Evolutionary conservation across 2,888 invertebrate genomes (phyloP).

Genomic region (Pyrrhosoma nymphula): DNA sequence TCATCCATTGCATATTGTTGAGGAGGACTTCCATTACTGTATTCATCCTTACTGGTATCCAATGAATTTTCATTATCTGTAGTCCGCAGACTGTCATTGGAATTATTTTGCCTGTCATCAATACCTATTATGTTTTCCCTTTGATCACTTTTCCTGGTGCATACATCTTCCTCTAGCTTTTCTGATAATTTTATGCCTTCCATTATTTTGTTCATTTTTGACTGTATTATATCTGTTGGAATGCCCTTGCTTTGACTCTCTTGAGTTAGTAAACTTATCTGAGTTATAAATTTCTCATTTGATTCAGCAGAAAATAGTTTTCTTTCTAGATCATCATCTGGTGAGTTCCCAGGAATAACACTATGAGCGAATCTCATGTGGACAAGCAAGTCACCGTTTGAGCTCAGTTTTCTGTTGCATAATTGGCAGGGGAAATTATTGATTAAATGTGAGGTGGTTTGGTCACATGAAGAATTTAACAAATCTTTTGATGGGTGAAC

Average conservation of each 20-base stretch:
- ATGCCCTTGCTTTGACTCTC: background rate
- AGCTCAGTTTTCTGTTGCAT: constrained; percentile 29
- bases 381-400: constrained; percentile 42
- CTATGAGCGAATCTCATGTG: constrained; percentile 57
- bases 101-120: background rate
- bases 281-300: background rate
- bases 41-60: constrained; percentile 27
- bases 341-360: background rate
- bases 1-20: constrained; percentile 31
- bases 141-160: background rate
- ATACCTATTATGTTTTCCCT: background rate
- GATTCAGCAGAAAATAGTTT: background rate
- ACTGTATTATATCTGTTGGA: background rate
- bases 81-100: background rate
- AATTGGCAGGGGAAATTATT: constrained; percentile 40
- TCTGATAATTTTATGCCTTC: background rate
- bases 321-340: background rate
- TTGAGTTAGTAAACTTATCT: background rate
- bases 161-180: background rate
- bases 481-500: constrained; percentile 8
- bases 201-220: background rate
- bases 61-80: constrained; percentile 37
- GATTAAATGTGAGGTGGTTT: background rate
- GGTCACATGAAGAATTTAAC: background rate
- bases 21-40: constrained; percentile 38